Evolutionary conservation across 2,113 vertebrate species (phyloP).

Genomic region (Zeus faber): DNA sequence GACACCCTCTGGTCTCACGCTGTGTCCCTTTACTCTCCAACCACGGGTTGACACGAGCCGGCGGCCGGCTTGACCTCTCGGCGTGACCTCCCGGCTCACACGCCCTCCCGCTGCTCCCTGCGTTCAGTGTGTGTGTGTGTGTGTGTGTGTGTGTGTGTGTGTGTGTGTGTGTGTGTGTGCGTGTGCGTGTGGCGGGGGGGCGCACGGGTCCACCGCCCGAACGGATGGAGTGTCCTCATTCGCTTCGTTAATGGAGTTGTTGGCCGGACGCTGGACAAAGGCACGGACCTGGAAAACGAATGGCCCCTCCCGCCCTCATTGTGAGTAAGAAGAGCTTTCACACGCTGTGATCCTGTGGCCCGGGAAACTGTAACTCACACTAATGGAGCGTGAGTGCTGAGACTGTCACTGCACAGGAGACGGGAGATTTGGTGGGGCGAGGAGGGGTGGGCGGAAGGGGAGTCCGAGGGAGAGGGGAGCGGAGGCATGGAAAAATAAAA

Average conservation of each 20-base stretch:
- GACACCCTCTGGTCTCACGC: too few species aligned
- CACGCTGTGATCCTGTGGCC: conserved; percentile 27
- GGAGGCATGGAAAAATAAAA: not conserved
- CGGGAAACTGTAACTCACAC: conserved; percentile 34
- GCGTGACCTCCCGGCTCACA: too few species aligned
- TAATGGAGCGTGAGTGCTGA: conserved; percentile 37
- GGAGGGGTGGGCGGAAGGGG: not conserved
- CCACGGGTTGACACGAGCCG: too few species aligned
- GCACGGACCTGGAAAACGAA: conserved; percentile 31
- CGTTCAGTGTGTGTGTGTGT: not conserved
- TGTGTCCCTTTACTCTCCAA: too few species aligned
- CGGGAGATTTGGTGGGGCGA: not conserved
- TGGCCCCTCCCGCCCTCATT: conserved; percentile 10
- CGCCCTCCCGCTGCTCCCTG: not conserved
- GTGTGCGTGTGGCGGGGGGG: not conserved
- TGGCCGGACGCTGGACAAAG: conserved; percentile 32
- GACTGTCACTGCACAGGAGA: not conserved
- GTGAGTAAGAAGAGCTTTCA: conserved; percentile 33
- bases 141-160: not conserved
- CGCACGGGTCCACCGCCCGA: conserved; percentile 12
- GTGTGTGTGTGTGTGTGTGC: not conserved
- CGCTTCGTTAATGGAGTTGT: conserved; percentile 38
- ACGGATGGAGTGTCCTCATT: conserved; percentile 14
- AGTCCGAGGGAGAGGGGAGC: not conserved
- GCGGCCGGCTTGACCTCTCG: too few species aligned